Evolutionary conservation across 2,888 invertebrate species (phyloP), one percentile per base, ranked within the genome.

Genomic region (Phania funesta): DNA sequence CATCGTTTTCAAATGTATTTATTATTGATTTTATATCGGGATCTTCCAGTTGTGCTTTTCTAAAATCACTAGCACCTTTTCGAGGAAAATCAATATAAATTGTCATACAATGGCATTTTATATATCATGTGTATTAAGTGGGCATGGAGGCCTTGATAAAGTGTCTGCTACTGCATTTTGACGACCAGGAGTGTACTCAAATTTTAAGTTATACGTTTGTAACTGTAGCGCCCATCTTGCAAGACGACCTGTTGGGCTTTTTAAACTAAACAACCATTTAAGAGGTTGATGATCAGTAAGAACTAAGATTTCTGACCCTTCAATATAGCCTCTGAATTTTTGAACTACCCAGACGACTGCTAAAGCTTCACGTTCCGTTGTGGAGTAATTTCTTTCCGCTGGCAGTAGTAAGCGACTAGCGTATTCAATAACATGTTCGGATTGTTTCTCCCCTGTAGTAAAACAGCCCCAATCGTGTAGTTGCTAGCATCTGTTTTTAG

Each of bases 201-300:
- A 86, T 0, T 86, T 83, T 3, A 91, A 77, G 32, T 91, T 86
- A 77, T 87, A 91, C 2, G 86, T 80, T 81, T 91, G 90, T 1
- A 92, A 73, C 11, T 85, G 77, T 7, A 92, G 52, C 0, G 90
- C 89, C 92, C 92, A 92, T 41, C 92, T 81, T 0, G 89, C 89
- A 0, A 92, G 80, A 38, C 92, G 78, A 13, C 91, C 91, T 13
- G 87, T 86, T 0, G 90, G 89, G 7, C 91, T 86, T 77, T 91
- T 90, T 7, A 91, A 41, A 26, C 86, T 84, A 79, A 90, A 81
- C 7, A 92, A 80, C 90, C 91, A 92, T 87, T 90, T 90, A 26
- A 92, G 85, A 0, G 92, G 68, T 26, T 26, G 26, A n/a, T n/a
- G n/a, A n/a, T n/a, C n/a, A 32, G 32, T 32, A 32, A 32, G 8